Conservation (phyloP, 2,797 vertebrate species). For the Myoxocephalus aenaeus region DNA sequence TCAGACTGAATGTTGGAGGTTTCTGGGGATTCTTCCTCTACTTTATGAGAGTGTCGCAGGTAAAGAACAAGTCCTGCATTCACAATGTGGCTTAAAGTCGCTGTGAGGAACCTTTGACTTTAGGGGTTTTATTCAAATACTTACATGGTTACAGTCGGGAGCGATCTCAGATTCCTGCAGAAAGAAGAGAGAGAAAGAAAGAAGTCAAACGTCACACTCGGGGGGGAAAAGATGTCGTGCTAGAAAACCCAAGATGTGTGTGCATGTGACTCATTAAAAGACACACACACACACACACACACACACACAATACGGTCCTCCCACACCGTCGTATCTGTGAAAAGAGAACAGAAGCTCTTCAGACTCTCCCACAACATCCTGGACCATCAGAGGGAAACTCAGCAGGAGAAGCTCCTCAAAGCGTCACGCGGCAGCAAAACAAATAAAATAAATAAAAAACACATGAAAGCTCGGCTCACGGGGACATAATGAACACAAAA, state of each 20-base stretch:
- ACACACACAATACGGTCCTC: not conserved
- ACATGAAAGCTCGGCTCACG: slow-evolving; percentile 35
- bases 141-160: slow-evolving; percentile 94
- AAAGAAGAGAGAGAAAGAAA: slow-evolving; percentile 48
- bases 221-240: not conserved
- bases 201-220: not conserved
- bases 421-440: not conserved
- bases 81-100: not conserved
- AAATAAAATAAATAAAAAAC: not conserved
- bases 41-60: no score
- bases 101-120: no score
- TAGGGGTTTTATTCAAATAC: slow-evolving; percentile 65
- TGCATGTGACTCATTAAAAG: not conserved
- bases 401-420: slow-evolving; percentile 16
- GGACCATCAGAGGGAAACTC: slow-evolving; percentile 12
- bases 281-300: not conserved
- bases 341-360: slow-evolving; percentile 21
- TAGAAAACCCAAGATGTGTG: not conserved
- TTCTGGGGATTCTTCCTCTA: no score
- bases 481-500: slow-evolving; percentile 15
- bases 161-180: slow-evolving; percentile 92
- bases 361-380: slow-evolving; percentile 30
- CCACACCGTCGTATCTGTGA: not conserved
- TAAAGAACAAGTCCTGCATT: not conserved
- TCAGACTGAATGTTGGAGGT: no score